Base-by-base conservation (phyloP, 2,113 vertebrate genomes). In the Eleginops maclovinus region DNA sequence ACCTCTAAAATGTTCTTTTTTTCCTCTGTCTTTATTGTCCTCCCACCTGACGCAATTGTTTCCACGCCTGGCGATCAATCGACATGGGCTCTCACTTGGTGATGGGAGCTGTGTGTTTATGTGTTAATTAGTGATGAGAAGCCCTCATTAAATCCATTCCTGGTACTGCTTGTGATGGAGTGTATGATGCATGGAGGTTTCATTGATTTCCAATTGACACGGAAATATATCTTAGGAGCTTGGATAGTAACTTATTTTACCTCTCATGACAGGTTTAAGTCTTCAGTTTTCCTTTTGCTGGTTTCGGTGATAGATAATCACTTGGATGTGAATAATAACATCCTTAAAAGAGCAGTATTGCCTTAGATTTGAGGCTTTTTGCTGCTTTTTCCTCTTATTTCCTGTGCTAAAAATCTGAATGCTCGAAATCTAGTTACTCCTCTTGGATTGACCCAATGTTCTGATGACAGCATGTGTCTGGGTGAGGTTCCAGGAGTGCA, bases 41-140 rank as follows among this genome's bases (percentile, higher is more conserved):
- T 46, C 47, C 41, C 46, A 43, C 58, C 26, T 75, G 72, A 64
- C 0, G 4, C 26, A 46, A 17, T 59, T 9, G 12, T 82, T 62
- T 81, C 44, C 19, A 28, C 22, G 1, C 56, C 2, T 28, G 26
- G 19, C 13, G 9, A 75, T 44, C 22, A 62, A 77, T 79, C 16
- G 28, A 74, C 83, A 65, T 9, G 9, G 21, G 6, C 47, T 79
- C 75, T 71, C 72, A 16, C 68, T 47, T 19, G 4, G 51, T 43
- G 71, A 77, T 64, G 43, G 49, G 28, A 81, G 49, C 53, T 31
- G 64, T 58, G 85, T 76, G 77, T 89, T 80, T 78, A 60, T 81
- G 83, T 83, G 73, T 86, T 89, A 88, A 90, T 92, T 88, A 91
- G 81, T 58, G 83, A 84, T 77, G 64, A 89, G 82, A 60, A 28